A percentile compares a stretch with the other conserved stretches of the same genome.
Conservation (phyloP, 2,888 invertebrate species). For the Oxystoma pomonae region DNA sequence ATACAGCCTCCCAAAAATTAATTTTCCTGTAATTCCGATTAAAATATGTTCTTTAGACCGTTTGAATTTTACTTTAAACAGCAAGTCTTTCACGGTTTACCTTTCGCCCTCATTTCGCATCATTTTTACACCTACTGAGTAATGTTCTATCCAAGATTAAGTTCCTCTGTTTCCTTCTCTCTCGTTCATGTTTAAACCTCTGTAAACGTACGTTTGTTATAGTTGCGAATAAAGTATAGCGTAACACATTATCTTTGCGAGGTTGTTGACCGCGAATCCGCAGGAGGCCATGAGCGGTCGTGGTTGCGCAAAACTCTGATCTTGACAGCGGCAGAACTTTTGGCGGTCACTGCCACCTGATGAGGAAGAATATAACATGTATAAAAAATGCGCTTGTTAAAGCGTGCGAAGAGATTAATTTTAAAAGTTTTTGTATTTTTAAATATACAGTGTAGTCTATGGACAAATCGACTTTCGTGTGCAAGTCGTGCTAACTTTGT, state of each 20-base stretch:
- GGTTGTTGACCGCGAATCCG: conserved; percentile 43
- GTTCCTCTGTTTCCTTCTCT: conserved; percentile 16
- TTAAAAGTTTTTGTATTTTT: too few species aligned
- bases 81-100: conserved; percentile 42
- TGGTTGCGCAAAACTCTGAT: conserved; percentile 30
- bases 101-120: conserved; percentile 49
- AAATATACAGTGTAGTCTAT: too few species aligned
- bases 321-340: conserved; percentile 30
- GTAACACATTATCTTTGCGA: conserved; percentile 47
- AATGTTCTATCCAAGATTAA: conserved; percentile 31
- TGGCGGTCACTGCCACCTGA: conserved; percentile 33
- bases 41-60: conserved; percentile 29
- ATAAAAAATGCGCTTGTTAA: too few species aligned
- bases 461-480: too few species aligned
- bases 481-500: too few species aligned
- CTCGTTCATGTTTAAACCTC: conserved; percentile 5
- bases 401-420: too few species aligned
- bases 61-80: conserved; percentile 41
- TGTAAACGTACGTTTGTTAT: conserved; percentile 20
- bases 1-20: neutral
- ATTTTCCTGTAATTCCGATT: neutral
- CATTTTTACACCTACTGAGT: conserved; percentile 47
- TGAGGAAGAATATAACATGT: conserved; percentile 14
- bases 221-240: conserved; percentile 37
- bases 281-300: conserved; percentile 25